Evolutionary conservation across 2,888 invertebrate species (phyloP), one percentile per base, ranked within the genome.

Genomic region (Sesia apiformis): DNA sequence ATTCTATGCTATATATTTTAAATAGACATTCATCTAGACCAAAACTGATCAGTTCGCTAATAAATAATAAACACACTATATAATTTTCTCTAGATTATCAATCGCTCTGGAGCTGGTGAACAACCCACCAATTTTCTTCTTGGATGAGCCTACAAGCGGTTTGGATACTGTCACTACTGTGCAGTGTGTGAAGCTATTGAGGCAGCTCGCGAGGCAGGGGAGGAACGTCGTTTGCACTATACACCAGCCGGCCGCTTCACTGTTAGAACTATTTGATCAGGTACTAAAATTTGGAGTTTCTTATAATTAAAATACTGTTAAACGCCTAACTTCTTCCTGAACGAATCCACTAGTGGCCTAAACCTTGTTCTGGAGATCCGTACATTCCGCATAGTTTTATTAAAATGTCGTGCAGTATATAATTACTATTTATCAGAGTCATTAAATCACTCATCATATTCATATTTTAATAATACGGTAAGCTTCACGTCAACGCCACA

Each of bases 61-160:
- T 23, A 23, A 23, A 23, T 23, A 23, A 23, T 23, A 23, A 23
- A 23, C 23, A 23, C 23, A 23, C 23, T 23, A 23, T 23, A 23
- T 23, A 23, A 23, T 23, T 23, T 23, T 50, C 53, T 65, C 57
- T 72, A 90, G 90, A 58, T 90, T 96, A 60, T 94, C 95, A 6
- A 95, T 96, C 63, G 96, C 96, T 1, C 77, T 95, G 58, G 96
- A 96, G 73, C 82, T 96, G 62, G 94, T 96, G 55, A 95, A 95
- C 76, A 96, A 96, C 76, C 96, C 95, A 0, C 94, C 94, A 39
- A 92, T 95, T 38, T 94, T 96, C 86, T 96, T 95, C 77, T 90
- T 96, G 63, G 96, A 96, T 72, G 96, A 96, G 76, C 96, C 96
- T 0, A 96, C 96, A 0, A 93, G 93, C 61, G 93, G 93, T 0